phyloP scores from a whole-genome alignment of 2,113 vertebrate species.

The Ciconia boyciana region DNA sequence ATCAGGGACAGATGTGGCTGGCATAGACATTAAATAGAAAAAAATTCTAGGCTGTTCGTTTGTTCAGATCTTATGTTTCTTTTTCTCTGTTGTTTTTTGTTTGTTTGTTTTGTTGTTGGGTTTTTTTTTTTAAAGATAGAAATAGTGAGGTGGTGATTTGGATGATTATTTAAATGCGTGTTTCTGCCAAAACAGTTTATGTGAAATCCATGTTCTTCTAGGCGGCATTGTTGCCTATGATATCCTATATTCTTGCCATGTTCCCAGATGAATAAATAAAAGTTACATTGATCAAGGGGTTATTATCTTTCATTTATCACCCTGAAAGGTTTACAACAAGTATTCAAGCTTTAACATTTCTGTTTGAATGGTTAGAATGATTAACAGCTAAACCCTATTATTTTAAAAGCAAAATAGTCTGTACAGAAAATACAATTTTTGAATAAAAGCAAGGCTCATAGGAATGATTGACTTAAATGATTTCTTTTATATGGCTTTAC shows the following conservation, averaged over 20 bases:
- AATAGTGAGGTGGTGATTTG: constrained; percentile 3
- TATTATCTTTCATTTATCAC: constrained; percentile 26
- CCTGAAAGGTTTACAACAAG: background rate
- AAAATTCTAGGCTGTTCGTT: background rate
- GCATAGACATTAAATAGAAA: background rate
- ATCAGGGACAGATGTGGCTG: background rate
- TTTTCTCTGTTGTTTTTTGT: background rate
- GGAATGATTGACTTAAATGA: background rate
- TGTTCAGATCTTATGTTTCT: background rate
- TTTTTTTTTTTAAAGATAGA: background rate
- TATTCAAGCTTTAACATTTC: background rate
- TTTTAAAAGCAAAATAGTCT: background rate
- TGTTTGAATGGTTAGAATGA: background rate
- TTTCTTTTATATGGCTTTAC: background rate
- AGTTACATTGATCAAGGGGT: background rate
- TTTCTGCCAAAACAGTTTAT: background rate
- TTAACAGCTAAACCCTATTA: background rate
- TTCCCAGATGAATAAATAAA: constrained; percentile 42
- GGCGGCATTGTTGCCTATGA: background rate
- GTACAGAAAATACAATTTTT: background rate
- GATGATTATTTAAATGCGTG: constrained; percentile 9
- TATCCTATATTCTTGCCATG: background rate
- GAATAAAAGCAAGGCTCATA: background rate
- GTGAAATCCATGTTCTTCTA: background rate
- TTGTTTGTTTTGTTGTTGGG: background rate